A percentile compares a stretch with the other conserved stretches of the same genome.
These are phyloP conservation scores for Arnoldichthys spilopterus DNA, from an alignment of 2,797 vertebrate species.

Conservation along the genomic window DNA sequence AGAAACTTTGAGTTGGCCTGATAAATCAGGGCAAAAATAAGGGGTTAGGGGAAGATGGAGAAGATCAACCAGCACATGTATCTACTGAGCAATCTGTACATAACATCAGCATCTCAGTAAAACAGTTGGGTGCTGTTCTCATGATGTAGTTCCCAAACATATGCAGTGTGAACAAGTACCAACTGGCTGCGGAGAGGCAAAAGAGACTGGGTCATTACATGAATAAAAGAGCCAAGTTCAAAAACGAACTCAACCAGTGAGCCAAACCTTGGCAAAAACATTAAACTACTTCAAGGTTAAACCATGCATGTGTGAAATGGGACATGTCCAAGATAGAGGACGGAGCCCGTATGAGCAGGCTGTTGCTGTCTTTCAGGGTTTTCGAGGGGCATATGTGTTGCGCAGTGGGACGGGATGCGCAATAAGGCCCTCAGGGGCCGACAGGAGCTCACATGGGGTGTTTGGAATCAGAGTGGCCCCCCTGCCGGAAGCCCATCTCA, in stretches of 20 bases:
- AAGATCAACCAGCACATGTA: background rate
- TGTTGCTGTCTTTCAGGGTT: slow-evolving; percentile 50
- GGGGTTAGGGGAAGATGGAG: background rate
- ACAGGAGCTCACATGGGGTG: slow-evolving; percentile 65
- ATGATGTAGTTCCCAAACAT: background rate
- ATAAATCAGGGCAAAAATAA: background rate
- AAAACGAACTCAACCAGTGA: slow-evolving; percentile 18
- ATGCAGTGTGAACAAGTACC: background rate
- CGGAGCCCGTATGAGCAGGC: slow-evolving; percentile 31
- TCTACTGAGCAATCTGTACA: background rate
- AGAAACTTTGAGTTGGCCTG: background rate
- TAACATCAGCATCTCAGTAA: background rate
- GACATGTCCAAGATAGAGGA: slow-evolving; percentile 19
- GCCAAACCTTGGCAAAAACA: background rate
- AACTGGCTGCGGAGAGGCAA: background rate
- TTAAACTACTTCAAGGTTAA: slow-evolving; percentile 45
- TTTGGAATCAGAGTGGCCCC: slow-evolving; percentile 75
- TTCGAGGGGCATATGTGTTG: slow-evolving; percentile 72
- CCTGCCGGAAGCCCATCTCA: slow-evolving; percentile 80
- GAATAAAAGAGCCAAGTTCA: slow-evolving; percentile 16
- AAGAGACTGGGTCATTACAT: background rate
- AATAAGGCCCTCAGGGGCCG: slow-evolving; percentile 74
- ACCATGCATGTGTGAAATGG: slow-evolving; percentile 45
- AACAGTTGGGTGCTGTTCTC: background rate
- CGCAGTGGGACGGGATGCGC: slow-evolving; percentile 78